Evolutionary conservation across 2,888 invertebrate genomes (phyloP).

Genomic region (Ochropacha duplaris): DNA sequence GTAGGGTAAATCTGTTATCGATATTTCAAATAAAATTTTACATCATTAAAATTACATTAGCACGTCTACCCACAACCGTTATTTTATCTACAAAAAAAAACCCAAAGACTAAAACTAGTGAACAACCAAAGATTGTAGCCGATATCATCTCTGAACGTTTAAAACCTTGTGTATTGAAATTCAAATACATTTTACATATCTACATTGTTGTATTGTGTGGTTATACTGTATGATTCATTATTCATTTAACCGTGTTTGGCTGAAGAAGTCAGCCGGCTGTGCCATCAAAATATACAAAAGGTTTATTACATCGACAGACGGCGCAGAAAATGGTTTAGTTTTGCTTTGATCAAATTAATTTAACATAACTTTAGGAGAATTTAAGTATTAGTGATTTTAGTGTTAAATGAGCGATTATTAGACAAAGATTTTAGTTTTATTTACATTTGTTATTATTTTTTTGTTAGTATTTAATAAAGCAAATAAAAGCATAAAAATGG

Average conservation of each 20-base stretch:
- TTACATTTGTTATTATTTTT: neutral
- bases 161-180: neutral
- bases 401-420: neutral
- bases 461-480: neutral
- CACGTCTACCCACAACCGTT: neutral
- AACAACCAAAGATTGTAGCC: neutral
- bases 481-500: constrained; percentile 44
- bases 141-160: neutral
- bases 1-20: too few relatives aligned
- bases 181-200: neutral
- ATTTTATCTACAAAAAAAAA: neutral
- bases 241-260: neutral
- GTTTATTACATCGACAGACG: neutral
- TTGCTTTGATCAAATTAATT: neutral
- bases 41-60: neutral
- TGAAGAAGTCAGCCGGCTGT: neutral
- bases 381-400: neutral
- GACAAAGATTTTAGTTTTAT: neutral
- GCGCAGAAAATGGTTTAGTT: constrained; percentile 1
- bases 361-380: neutral
- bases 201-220: neutral
- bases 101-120: neutral
- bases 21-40: too few relatives aligned
- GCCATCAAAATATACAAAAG: too few relatives aligned
- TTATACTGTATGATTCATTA: neutral